Evolutionary conservation across 2,888 invertebrate genomes (phyloP), one percentile per base, ranked within the genome.

Genomic region (Melikaiella ostensackeni): DNA sequence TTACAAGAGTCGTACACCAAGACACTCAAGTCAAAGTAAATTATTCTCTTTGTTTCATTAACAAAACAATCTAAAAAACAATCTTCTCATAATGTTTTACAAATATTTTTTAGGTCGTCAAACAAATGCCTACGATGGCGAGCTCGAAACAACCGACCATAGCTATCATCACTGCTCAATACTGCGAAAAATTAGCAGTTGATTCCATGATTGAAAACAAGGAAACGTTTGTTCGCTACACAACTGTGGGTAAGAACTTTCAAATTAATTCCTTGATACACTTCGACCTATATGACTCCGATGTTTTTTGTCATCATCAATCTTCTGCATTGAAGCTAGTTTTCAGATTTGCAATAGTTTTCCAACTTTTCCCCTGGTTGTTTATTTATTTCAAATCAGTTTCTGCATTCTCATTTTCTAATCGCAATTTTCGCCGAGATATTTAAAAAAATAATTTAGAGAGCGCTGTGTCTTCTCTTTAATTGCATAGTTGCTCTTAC

Each of bases 181-280:
- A 98, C 92, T 98, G 98, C 89, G 99, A 99, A 92, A 99, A 99
- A 91, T 93, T 98, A 86, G 99, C 99, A 1, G 98, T 99, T 0
- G 99, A 99, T 92, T 96, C 98, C 21, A 97, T 99, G 97, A 97
- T 99, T 90, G 98, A 98, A 87, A 97, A 98, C 89, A 98, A 98
- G 91, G 97, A 97, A 90, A 98, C 98, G 0, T 99, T 97, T 91
- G 98, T 98, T 75, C 95, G 98, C 83, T 99, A 98, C 91, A 98
- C 98, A 55, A 98, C 98, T 87, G 98, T 98, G 85, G 98, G 98
- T 98, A 92, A 96, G 97, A 74, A 81, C 81, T 78, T 82, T 7
- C 55, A 62, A 42, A 24, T 16, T 16, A 21, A 59, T 81, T 38
- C 5, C 9, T 27, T 30, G 4, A 16, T 24, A 42, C 19, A 19